Base-by-base conservation (phyloP, 2,113 vertebrate genomes). In the Strix aluco region DNA sequence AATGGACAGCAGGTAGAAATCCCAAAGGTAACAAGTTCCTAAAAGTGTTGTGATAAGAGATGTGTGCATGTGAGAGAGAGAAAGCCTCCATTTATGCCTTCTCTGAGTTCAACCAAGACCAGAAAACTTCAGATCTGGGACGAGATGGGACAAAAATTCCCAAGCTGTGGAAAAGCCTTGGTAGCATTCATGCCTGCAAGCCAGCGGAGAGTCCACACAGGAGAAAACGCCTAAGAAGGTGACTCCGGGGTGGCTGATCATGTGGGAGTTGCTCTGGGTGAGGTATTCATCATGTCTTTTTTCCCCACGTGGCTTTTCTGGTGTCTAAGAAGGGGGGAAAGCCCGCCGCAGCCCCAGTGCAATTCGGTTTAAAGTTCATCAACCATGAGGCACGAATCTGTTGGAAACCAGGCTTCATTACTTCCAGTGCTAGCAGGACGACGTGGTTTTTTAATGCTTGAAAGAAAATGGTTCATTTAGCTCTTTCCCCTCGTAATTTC, bases 301-400 rank as follows among this genome's bases (percentile, higher is more conserved):
- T 9, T 1, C 1, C 34, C 20, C 9, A 5, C 0, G 0, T 36
- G 66, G 16, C 47, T 91, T 79, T 81, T 78, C 52, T 72, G 79
- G 9, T 90, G 62, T 42, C 17, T 58, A 29, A 47, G 57, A 54
- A 54, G 18, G 36, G 42, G 1, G 12, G 15, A 81, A 74, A 52
- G 2, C 51, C 71, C 49, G 21, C 34, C 0, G 10, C 73, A 90
- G 19, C 70, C 63, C 17, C 66, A 40, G n/a, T 11, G 55, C 46
- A 22, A 13, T 52, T 51, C 1, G 3, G 23, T 84, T 78, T 79
- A 7, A 70, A 71, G 27, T 11, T 32, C 61, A 57, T 34, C 74
- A 61, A 3, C 62, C 38, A 4, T 3, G 40, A 59, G 74, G 66
- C 79, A 63, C 0, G 0, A 91, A 54, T 40, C 80, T 34, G 2